Evolutionary conservation across 1,140 invertebrate species (phyloP), one percentile per base, ranked within the genome.

Genomic region (Calephelis virginiensis): DNA sequence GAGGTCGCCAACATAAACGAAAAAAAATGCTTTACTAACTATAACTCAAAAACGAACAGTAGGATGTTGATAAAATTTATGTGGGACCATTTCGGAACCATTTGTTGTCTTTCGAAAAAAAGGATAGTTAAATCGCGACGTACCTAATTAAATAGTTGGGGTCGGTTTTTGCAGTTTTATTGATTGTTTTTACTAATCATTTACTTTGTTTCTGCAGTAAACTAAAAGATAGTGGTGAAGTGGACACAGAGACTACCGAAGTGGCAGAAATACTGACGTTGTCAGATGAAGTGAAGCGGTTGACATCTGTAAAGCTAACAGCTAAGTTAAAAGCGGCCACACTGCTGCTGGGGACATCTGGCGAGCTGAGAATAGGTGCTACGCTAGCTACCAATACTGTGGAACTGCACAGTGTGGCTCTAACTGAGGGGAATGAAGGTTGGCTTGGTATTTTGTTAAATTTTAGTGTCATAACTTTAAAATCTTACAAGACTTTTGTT

Each of bases 281-380:
- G 13, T 93, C 93, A 40, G 97, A 98, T 87, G 94, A 97, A 91
- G 94, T 98, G 2, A 92, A 92, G 79, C 92, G 95, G 61, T 82
- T 98, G 13, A 91, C 94, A 9, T 84, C 92, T 9, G 92, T 97
- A 5, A 95, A 95, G 85, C 82, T 94, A 7, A 88, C 92, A 5
- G 92, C 90, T 10, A 97, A 96, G 92, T 91, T 95, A 6, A 96
- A 96, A 84, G 93, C 94, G 9, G 83, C 95, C 0, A 93, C 95
- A 79, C 75, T 96, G 12, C 80, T 96, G 6, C 81, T 95, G 61
- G 95, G 96, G 12, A 93, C 92, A 68, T 93, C 92, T 6, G 92
- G 93, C 0, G 95, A 96, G 84, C 75, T 96, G 7, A 92, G 96
- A 71, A 92, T 96, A 68, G 92, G 91, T 8, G 92, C 94, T 47